Evolutionary conservation across 1,140 invertebrate species (phyloP).

Genomic region (Sitobion miscanthi): DNA sequence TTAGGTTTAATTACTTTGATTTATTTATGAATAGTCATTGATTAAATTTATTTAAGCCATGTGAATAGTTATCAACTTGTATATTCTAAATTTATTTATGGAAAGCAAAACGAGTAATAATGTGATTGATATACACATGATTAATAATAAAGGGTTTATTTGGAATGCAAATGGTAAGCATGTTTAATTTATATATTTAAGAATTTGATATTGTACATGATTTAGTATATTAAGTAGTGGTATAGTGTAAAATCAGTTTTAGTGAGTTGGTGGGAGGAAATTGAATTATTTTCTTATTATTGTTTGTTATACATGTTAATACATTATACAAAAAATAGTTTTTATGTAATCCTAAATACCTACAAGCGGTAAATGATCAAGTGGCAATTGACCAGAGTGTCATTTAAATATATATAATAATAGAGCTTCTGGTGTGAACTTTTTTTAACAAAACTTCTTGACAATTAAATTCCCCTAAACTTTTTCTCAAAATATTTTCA

Average conservation of each 20-base stretch:
- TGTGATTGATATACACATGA: conserved; percentile 12
- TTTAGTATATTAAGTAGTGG: not conserved
- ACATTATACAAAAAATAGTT: not conserved
- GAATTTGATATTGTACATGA: not conserved
- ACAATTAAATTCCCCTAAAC: not conserved
- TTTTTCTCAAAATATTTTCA: too few species aligned
- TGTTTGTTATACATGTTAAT: too few species aligned
- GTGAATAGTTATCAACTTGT: not conserved
- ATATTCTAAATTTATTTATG: not conserved
- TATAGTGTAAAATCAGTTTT: not conserved
- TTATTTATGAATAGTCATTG: not conserved
- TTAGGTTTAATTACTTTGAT: not conserved
- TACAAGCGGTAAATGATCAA: not conserved
- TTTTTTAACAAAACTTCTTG: not conserved
- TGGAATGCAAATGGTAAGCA: conserved; percentile 36
- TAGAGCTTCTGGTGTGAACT: not conserved
- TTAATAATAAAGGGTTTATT: conserved; percentile 42
- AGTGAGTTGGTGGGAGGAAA: not conserved
- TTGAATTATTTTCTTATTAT: not conserved
- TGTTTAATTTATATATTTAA: not conserved
- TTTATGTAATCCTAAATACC: not conserved
- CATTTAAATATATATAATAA: not conserved
- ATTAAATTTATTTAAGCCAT: not conserved
- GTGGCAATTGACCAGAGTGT: too few species aligned
- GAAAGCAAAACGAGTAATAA: not conserved